These are phyloP conservation scores for Bombus balteatus DNA, from an alignment of 1,140 invertebrate genomes.

Conservation along the genomic window DNA sequence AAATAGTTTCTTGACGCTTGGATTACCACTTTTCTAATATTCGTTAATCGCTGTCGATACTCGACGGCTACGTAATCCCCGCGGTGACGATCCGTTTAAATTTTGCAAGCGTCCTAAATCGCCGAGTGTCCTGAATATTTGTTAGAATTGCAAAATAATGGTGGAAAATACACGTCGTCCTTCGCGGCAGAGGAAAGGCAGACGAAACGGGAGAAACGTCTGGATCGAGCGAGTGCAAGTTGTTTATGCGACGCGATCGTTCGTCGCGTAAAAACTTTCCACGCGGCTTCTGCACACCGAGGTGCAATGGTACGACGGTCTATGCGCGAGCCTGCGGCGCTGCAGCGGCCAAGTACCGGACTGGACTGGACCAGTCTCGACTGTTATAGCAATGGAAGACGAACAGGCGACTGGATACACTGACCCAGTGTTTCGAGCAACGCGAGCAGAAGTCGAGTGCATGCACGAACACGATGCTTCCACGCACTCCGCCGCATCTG, in stretches of 20 bases:
- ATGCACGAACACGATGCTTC: not conserved
- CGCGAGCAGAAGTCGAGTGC: not conserved
- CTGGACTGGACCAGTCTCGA: constrained; percentile 35
- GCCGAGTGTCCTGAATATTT: too few species aligned
- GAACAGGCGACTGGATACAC: constrained; percentile 53
- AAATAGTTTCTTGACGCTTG: too few species aligned
- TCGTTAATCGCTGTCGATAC: too few species aligned
- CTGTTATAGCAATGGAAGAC: constrained; percentile 56
- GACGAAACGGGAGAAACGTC: not conserved
- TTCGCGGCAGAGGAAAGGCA: too few species aligned
- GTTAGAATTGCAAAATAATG: too few species aligned
- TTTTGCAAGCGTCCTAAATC: too few species aligned
- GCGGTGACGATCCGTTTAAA: too few species aligned
- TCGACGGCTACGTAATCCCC: too few species aligned
- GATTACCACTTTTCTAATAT: too few species aligned
- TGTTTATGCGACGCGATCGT: constrained; percentile 24
- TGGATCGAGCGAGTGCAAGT: not conserved
- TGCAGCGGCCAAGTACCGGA: not conserved
- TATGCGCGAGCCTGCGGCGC: constrained; percentile 8
- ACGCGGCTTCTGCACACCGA: constrained; percentile 23
- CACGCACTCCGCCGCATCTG: too few species aligned
- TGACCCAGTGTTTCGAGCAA: constrained; percentile 46
- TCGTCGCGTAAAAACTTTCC: constrained; percentile 38
- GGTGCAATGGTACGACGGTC: constrained; percentile 35
- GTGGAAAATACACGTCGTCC: too few species aligned